These are phyloP conservation scores for Cladorhizidae sp. DNA, from an alignment of 37 sponge, comb jelly and placozoan genomes.

Conservation along the genomic window DNA sequence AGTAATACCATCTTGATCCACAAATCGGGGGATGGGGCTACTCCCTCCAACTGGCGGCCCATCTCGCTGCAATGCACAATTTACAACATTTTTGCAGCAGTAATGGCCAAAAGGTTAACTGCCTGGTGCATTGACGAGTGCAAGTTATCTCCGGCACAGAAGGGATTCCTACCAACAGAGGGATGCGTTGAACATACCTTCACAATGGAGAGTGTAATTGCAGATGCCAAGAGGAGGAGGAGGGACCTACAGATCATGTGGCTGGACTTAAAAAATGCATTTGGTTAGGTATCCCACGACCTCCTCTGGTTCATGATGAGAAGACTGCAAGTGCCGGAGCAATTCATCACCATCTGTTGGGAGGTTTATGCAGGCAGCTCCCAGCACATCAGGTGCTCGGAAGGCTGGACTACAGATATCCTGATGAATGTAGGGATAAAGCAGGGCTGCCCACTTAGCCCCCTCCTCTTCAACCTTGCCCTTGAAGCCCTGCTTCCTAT, in stretches of 20 bases:
- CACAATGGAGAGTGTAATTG: slow-evolving; percentile 13
- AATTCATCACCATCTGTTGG: neutral
- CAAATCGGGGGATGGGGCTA: slow-evolving; percentile 24
- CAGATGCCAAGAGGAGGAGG: slow-evolving; percentile 11
- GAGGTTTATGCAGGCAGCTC: slow-evolving; percentile 24
- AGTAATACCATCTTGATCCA: slow-evolving; percentile 45
- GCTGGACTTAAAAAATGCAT: slow-evolving; percentile 49
- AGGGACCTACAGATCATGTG: slow-evolving; percentile 20
- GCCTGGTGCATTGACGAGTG: slow-evolving; percentile 17
- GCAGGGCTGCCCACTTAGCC: slow-evolving; percentile 29
- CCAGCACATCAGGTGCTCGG: neutral
- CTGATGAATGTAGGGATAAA: neutral
- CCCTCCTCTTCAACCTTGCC: no score
- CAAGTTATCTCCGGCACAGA: slow-evolving; percentile 9
- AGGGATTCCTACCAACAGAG: slow-evolving; percentile 55
- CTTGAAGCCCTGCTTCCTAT: no score
- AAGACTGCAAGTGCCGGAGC: neutral
- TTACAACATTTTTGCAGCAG: slow-evolving; percentile 50
- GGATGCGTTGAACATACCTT: slow-evolving; percentile 52
- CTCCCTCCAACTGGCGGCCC: slow-evolving; percentile 47
- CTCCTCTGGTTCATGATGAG: slow-evolving; percentile 20
- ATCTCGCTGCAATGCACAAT: slow-evolving; percentile 43
- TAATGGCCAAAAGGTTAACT: slow-evolving; percentile 35
- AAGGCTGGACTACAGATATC: neutral
- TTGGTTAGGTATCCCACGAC: slow-evolving; percentile 27